Evolutionary conservation across 2,888 invertebrate species (phyloP).

Genomic region (Argyra leucocephala): DNA sequence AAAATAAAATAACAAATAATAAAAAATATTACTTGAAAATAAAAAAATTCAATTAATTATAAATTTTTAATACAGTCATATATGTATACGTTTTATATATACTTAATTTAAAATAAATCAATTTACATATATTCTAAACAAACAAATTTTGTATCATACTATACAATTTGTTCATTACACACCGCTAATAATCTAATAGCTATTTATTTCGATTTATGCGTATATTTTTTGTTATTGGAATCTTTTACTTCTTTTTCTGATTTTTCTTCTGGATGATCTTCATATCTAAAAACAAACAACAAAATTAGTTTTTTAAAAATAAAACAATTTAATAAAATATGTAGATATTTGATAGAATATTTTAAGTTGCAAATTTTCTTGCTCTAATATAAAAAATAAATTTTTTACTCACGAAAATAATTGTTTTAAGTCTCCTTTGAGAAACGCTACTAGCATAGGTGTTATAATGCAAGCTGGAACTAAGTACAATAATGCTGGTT

Average conservation of each 20-base stretch:
- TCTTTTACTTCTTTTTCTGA: conserved; percentile 41
- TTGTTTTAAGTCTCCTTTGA: conserved; percentile 81
- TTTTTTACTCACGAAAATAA: conserved; percentile 70
- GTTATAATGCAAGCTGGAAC: conserved; percentile 93
- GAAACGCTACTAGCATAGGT: conserved; percentile 75
- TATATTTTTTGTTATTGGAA: conserved; percentile 40
- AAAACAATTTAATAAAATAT: too few relatives aligned
- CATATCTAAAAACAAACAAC: conserved; percentile 47
- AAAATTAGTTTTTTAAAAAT: neutral
- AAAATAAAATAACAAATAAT: neutral
- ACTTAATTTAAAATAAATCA: neutral
- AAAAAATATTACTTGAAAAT: neutral
- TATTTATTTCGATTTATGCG: conserved; percentile 39
- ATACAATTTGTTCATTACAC: neutral
- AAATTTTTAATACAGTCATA: neutral
- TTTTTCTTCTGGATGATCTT: conserved; percentile 55
- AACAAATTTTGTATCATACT: neutral
- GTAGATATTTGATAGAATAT: too few relatives aligned
- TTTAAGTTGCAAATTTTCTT: neutral
- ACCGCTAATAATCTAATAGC: neutral
- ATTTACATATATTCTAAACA: neutral
- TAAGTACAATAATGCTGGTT: conserved; percentile 93
- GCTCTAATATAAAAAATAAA: neutral
- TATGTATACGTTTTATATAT: neutral
- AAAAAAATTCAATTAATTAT: neutral